Evolutionary conservation across 2,797 vertebrate species (phyloP).

Genomic region (Myotis planiceps): DNA sequence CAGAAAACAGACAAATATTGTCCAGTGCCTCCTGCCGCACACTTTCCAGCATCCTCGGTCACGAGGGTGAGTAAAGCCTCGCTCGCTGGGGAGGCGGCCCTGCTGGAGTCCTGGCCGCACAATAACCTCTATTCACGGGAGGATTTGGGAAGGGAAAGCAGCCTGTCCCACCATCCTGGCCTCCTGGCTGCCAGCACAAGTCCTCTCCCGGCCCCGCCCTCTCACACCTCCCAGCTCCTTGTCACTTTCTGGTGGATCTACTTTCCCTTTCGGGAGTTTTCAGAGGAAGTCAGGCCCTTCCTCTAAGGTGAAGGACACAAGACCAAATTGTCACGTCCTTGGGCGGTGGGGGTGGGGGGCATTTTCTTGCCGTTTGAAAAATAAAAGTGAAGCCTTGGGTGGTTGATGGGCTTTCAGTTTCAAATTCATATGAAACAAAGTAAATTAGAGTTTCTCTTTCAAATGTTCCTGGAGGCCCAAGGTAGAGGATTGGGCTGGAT

Average conservation of each 20-base stretch:
- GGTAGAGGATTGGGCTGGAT: background rate
- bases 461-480: background rate
- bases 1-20: conserved; percentile 84
- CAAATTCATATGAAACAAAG: background rate
- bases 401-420: background rate
- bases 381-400: background rate
- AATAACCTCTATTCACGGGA: conserved; percentile 70
- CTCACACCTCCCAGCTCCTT: background rate
- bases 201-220: background rate
- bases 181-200: background rate
- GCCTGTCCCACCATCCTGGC: conserved; percentile 20
- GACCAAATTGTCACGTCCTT: background rate
- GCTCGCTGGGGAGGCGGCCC: conserved; percentile 73
- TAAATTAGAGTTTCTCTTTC: background rate
- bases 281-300: background rate
- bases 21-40: conserved; percentile 80
- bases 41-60: conserved; percentile 78
- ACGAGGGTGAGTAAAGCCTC: conserved; percentile 82
- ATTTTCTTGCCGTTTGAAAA: conserved; percentile 25
- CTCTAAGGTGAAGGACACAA: background rate
- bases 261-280: background rate
- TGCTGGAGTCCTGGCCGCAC: conserved; percentile 72
- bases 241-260: background rate
- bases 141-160: conserved; percentile 67
- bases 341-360: background rate